Evolutionary conservation across 2,113 vertebrate genomes (phyloP), one percentile per base, ranked within the genome.

Genomic region (Festucalex cinctus): DNA sequence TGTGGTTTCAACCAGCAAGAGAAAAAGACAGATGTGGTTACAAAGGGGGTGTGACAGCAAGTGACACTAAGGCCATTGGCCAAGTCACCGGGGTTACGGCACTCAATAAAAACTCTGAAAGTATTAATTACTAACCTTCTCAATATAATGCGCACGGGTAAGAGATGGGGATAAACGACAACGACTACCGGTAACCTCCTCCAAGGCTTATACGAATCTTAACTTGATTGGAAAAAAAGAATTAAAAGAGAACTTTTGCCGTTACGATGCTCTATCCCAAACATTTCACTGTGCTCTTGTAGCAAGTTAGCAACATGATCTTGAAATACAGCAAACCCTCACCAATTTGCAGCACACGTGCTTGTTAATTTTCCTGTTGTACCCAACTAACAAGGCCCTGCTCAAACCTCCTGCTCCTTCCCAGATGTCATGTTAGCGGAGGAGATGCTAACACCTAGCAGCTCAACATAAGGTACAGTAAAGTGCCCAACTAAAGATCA

Each of bases 121-220:
- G 24, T 63, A 60, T 36, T 17, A 26, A 36, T 64, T n/a, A 71
- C 70, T 71, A 39, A 58, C 63, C 82, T 77, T 32, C 28, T 32
- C 43, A 59, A 73, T 80, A 76, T 51, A 72, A 69, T 63, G 69
- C 41, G 4, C 28, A 32, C 28, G 4, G 28, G 28, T 43, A 62
- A 58, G 44, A 44, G 3, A 73, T 68, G 39, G 73, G 73, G 76
- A 71, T 10, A 80, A 76, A 80, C 68, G 69, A 82, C 79, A 84
- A 82, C 68, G 80, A 76, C 67, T 66, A 76, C 83, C 61, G 51
- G 76, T 60, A 83, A 84, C 80, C 66, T 26, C 69, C 82, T 74
- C 76, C 53, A 68, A 74, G 80, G 73, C 85, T 83, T 76, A 63
- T 51, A 62, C 65, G 51, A 37, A 37, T 37, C 19, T 57, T 32